phyloP scores from a whole-genome alignment of 2,888 invertebrate species.

The Thysanoteuthis rhombus region DNA sequence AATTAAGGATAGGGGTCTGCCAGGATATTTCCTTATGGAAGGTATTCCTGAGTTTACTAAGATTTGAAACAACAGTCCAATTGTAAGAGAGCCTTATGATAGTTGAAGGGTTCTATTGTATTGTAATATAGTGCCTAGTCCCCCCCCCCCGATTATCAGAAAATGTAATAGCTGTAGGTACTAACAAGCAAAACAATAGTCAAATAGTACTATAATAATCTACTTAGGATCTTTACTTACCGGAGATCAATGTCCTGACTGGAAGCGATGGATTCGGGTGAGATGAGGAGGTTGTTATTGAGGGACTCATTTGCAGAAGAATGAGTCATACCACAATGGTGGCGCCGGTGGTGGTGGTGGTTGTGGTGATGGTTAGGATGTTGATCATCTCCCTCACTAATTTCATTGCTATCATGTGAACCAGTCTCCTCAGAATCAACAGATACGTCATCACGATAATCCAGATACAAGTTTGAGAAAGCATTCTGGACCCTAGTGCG shows the following conservation, averaged over 20 bases:
- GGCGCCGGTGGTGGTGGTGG: not conserved
- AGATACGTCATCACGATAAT: slow-evolving; percentile 34
- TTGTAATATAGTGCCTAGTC: no score
- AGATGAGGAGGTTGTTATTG: slow-evolving; percentile 12
- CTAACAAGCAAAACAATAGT: no score
- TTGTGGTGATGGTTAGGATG: not conserved
- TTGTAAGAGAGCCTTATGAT: no score
- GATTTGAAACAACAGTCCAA: no score
- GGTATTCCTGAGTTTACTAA: no score
- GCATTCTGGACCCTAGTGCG: slow-evolving; percentile 55
- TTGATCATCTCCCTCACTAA: slow-evolving; percentile 21
- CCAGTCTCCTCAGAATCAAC: slow-evolving; percentile 25
- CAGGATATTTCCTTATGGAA: no score
- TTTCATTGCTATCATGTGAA: slow-evolving; percentile 28
- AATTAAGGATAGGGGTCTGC: no score
- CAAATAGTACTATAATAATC: no score
- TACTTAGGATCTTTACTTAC: no score
- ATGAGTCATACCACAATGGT: not conserved
- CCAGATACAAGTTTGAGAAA: slow-evolving; percentile 51
- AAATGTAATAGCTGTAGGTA: no score
- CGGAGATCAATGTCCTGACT: slow-evolving; percentile 23
- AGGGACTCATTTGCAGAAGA: not conserved
- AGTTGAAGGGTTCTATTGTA: no score
- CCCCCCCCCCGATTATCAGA: no score
- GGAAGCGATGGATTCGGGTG: not conserved